Evolutionary conservation across 2,888 invertebrate genomes (phyloP).

Genomic region (Tachina fera): DNA sequence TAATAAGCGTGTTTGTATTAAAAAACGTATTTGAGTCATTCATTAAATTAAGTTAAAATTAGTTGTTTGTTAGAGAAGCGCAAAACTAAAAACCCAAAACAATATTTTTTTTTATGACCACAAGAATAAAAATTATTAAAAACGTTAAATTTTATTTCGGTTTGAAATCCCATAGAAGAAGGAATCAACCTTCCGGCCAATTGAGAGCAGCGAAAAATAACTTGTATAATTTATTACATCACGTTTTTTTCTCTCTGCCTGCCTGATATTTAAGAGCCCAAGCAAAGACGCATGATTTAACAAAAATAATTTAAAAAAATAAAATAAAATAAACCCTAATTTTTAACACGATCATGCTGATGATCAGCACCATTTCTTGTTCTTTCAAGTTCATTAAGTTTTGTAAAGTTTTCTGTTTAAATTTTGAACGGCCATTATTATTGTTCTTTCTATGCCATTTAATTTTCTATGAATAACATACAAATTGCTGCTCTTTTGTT

Average conservation of each 20-base stretch:
- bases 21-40: background rate
- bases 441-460: constrained; percentile 3
- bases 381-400: constrained; percentile 41
- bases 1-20: background rate
- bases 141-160: constrained; percentile 11
- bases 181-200: constrained; percentile 15
- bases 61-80: constrained; percentile 9
- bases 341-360: constrained; percentile 24
- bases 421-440: constrained; percentile 26
- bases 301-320: background rate
- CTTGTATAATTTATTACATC: constrained; percentile 57
- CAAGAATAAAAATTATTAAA: background rate
- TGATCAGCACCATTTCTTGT: constrained; percentile 25
- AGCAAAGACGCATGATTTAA: constrained; percentile 24
- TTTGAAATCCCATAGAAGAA: constrained; percentile 16
- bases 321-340: background rate
- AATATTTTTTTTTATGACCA: constrained; percentile 19
- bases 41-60: background rate
- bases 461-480: constrained; percentile 3
- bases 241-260: constrained; percentile 38
- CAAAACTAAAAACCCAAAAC: background rate
- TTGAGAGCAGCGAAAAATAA: background rate
- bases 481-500: background rate
- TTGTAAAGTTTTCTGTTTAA: constrained; percentile 20
- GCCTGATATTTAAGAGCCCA: constrained; percentile 1